These are phyloP conservation scores for Danio albolineatus DNA, from an alignment of 2,797 vertebrate species.

Conservation along the genomic window DNA sequence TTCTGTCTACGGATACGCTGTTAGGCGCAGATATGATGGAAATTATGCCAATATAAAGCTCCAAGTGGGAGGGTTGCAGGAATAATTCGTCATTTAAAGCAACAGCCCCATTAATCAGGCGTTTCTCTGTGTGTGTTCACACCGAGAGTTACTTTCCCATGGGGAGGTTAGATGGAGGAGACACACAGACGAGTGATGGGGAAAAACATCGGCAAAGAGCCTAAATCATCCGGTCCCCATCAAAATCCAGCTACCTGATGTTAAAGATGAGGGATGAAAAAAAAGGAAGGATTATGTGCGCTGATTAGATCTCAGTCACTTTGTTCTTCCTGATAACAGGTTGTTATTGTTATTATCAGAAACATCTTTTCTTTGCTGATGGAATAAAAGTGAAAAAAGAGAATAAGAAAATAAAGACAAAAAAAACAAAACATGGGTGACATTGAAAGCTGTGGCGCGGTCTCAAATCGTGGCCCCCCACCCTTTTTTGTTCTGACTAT, in stretches of 20 bases:
- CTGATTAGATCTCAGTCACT: slow-evolving; percentile 77
- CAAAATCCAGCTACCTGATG: slow-evolving; percentile 64
- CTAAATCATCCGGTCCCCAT: slow-evolving; percentile 63
- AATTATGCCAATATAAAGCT: slow-evolving; percentile 63
- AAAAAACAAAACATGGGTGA: slow-evolving; percentile 54
- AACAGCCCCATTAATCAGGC: slow-evolving; percentile 68
- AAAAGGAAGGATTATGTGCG: slow-evolving; percentile 51
- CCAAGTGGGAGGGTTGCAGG: slow-evolving; percentile 45
- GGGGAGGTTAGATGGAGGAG: slow-evolving; percentile 59
- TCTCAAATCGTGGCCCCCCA: background rate
- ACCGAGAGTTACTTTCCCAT: slow-evolving; percentile 62
- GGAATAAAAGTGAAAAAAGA: slow-evolving; percentile 52
- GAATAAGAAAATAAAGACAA: background rate
- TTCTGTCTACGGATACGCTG: slow-evolving; percentile 49
- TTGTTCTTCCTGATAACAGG: slow-evolving; percentile 71
- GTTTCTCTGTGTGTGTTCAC: slow-evolving; percentile 65
- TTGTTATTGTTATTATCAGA: slow-evolving; percentile 74
- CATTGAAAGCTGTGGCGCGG: slow-evolving; percentile 63
- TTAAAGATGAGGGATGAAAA: slow-evolving; percentile 61
- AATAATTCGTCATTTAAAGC: slow-evolving; percentile 61
- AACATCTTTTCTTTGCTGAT: slow-evolving; percentile 69
- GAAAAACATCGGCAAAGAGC: slow-evolving; percentile 35
- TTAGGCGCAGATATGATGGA: slow-evolving; percentile 63
- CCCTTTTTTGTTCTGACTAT: background rate
- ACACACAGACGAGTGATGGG: slow-evolving; percentile 17